Evolutionary conservation across 2,888 invertebrate species (phyloP), one percentile per base, ranked within the genome.

Genomic region (Trichogramma dendrolimi): DNA sequence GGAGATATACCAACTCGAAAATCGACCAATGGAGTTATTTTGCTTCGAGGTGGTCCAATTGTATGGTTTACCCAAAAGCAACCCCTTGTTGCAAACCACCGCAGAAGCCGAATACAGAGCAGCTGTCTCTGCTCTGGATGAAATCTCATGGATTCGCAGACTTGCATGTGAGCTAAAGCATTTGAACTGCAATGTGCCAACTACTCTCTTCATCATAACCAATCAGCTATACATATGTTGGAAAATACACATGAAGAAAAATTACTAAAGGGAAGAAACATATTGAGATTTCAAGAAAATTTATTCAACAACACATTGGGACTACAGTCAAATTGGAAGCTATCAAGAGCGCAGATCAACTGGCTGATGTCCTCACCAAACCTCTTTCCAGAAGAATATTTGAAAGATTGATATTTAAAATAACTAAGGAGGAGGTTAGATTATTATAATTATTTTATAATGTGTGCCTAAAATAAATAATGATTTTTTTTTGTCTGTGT

Each of bases 91-190:
- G n/a, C n/a, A n/a, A n/a, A n/a, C n/a, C n/a, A 68, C 72, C 44
- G 71, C 72, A n/a, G 71, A 73, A 64, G 72, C 71, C 7, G 71
- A 73, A 58, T 75, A 73, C 67, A 65, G 74, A 58, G 72, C 73
- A 4, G 71, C 71, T 14, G 71, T 69, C 6, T 68, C 68, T 5
- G 53, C 67, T 5, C 72, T 73, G 53, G 68, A 74, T 56, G 73
- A 73, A 14, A 66, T 73, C 8, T 71, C 71, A 52, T 73, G 73
- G 72, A 67, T 72, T n/a, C 59, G 69, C 52, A 62, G 71, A 39
- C 49, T 72, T 39, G 68, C 61, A 48, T 61, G 39, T 4, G 71
- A 73, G 66, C 54, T 73, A 6, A 46, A 61, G 51, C 50, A 69
- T 27, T 14, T 65, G 41, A 62, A 68, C n/a, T 6, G 53, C 1